A percentile compares a stretch with the other conserved stretches of the same genome.
Evolutionary conservation across 1,140 invertebrate species (phyloP).

Genomic region (Zaprionus tsacasi): DNA sequence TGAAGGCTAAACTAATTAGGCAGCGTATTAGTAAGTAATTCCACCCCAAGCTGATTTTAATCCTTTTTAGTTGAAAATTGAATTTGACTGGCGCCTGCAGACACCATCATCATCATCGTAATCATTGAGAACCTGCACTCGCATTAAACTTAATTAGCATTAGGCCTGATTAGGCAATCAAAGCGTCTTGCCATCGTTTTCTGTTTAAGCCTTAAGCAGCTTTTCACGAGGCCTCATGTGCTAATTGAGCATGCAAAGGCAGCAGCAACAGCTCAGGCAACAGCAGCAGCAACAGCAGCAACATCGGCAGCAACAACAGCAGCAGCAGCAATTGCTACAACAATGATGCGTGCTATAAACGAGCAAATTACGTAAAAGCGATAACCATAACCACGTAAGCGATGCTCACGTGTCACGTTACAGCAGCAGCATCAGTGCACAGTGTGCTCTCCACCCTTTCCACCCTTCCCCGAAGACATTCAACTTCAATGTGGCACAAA

Average conservation of each 20-base stretch:
- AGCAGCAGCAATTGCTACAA: slow-evolving; percentile 40
- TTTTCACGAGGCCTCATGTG: slow-evolving; percentile 31
- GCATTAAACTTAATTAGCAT: slow-evolving; percentile 28
- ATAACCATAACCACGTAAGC: slow-evolving; percentile 74
- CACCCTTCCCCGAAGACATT: neutral
- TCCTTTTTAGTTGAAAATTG: neutral
- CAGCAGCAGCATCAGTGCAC: slow-evolving; percentile 23
- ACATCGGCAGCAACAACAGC: neutral
- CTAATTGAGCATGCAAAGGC: slow-evolving; percentile 45
- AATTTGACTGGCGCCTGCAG: slow-evolving; percentile 3
- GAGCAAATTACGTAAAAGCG: slow-evolving; percentile 72
- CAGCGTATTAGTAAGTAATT: neutral
- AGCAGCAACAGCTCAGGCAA: too few relatives aligned
- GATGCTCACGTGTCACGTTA: slow-evolving; percentile 65
- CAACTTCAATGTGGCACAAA: slow-evolving; percentile 54
- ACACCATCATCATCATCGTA: neutral
- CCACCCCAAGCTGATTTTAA: neutral
- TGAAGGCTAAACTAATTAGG: neutral
- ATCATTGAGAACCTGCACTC: slow-evolving; percentile 6
- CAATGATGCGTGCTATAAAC: slow-evolving; percentile 49
- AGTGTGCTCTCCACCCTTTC: neutral
- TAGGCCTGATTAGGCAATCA: slow-evolving; percentile 21
- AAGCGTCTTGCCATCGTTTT: slow-evolving; percentile 18
- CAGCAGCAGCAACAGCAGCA: slow-evolving; percentile 6
- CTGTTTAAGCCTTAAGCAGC: slow-evolving; percentile 35